phyloP scores from a whole-genome alignment of 2,113 vertebrate genomes.

The Equus przewalskii region DNA sequence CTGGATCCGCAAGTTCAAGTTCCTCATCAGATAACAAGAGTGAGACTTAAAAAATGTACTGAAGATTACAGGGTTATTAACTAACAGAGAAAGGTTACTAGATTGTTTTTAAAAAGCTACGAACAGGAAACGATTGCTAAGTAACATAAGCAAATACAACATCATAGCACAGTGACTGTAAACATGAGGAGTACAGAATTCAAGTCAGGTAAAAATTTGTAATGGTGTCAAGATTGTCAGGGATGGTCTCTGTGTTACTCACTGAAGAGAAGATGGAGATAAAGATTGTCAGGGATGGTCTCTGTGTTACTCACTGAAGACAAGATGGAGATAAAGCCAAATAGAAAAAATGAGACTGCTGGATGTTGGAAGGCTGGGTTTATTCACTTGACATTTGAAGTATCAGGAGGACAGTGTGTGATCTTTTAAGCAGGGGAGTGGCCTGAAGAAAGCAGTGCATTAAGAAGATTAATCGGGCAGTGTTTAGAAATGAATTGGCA shows the following conservation, averaged over 20 bases:
- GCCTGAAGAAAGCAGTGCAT: not conserved
- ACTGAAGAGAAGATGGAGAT: not conserved
- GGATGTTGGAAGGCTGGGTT: not conserved
- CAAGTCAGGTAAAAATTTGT: not conserved
- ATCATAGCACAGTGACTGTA: not conserved
- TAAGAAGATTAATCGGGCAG: constrained; percentile 37
- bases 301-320: not conserved
- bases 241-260: not conserved
- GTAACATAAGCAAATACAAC: not conserved
- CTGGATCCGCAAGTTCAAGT: not conserved
- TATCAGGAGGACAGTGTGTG: not conserved
- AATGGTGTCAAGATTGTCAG: not conserved
- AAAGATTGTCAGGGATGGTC: not conserved
- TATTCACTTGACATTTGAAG: constrained; percentile 26
- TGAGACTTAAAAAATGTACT: not conserved
- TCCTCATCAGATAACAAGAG: not conserved
- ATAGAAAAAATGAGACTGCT: not conserved
- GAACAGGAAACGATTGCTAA: not conserved
- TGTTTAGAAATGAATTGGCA: not conserved
- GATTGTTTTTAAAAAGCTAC: not conserved
- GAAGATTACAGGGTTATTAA: not conserved
- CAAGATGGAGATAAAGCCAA: not conserved
- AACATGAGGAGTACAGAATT: not conserved
- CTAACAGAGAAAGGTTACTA: not conserved
- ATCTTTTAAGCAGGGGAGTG: not conserved